Base-by-base conservation (phyloP, 2,113 vertebrate species). In the Uria lomvia region DNA sequence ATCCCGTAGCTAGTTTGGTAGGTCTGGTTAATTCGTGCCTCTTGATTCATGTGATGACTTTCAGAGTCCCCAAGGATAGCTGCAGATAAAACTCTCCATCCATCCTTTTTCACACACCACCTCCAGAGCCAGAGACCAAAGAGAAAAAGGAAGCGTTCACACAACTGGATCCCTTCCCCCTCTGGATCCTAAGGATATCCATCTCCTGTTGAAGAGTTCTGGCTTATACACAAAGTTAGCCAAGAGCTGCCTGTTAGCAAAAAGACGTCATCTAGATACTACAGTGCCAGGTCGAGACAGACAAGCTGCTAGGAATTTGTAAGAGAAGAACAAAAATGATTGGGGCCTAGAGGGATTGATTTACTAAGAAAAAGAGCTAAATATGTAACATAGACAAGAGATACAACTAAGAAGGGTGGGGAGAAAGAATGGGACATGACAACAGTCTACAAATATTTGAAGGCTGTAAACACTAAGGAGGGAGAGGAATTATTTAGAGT, bases 341-440 rank as follows among this genome's bases (percentile, higher is more conserved):
- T 2, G 0, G 27, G 84, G 89, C 89, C 94, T 94, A 87, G 71
- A 91, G 86, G 92, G 91, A 94, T 76, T 93, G 94, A 97, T 97
- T 95, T 97, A 97, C 89, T 72, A 87, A 86, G 94, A 59, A 96
- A 95, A 97, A 97, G 91, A 96, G 77, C 96, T 96, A 97, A 94
- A 97, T 96, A 94, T 76, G 92, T 94, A 92, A 85, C 84, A 72
- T 11, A 95, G 92, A 89, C 91, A 90, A 91, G 93, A 97, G 94
- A 94, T 95, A 90, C 71, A 94, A 95, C 89, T 76, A 94, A 95
- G 77, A 90, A 95, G 91, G 86, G 93, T 92, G 92, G 89, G 76
- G 96, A 95, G 23, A 73, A 95, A 94, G 87, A 96, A 96, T 90
- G 68, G 90, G 79, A 84, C 94, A 96, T 93, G 84, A 94, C 91